Percentiles rank a stretch among this genome's conserved stretches.
phyloP scores from a whole-genome alignment of 2,888 invertebrate genomes.

The Drosophila emarginata region DNA sequence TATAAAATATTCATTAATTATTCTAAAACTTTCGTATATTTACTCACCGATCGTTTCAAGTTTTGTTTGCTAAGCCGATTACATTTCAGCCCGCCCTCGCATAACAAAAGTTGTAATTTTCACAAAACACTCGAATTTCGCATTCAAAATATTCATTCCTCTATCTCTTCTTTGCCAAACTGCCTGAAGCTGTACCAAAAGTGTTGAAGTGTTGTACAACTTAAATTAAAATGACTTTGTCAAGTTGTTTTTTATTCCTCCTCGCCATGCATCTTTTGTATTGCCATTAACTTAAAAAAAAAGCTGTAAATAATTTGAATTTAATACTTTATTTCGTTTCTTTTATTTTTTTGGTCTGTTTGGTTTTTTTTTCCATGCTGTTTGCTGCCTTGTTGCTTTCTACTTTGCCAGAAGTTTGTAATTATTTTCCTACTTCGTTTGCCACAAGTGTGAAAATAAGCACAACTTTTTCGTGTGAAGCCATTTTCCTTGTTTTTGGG shows the following conservation, averaged over 20 bases:
- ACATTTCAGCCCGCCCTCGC: too few species aligned
- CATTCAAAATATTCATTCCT: neutral
- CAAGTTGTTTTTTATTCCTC: constrained; percentile 44
- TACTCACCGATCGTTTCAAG: too few species aligned
- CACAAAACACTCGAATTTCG: neutral
- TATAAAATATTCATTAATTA: too few species aligned
- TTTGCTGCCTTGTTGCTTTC: constrained; percentile 16
- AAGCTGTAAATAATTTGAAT: constrained; percentile 35
- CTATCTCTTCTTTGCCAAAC: constrained; percentile 23
- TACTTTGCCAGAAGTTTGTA: constrained; percentile 63
- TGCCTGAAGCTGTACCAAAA: constrained; percentile 57
- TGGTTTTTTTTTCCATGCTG: constrained; percentile 19
- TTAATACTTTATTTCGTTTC: constrained; percentile 28
- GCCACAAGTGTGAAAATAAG: constrained; percentile 75
- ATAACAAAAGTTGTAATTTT: neutral
- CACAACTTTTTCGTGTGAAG: constrained; percentile 65
- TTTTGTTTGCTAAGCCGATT: neutral
- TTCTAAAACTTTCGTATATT: too few species aligned
- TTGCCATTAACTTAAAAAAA: constrained; percentile 6
- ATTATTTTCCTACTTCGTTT: constrained; percentile 69
- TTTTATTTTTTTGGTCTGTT: constrained; percentile 21
- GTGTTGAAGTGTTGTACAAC: constrained; percentile 77
- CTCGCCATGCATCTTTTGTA: constrained; percentile 20
- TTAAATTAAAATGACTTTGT: constrained; percentile 78
- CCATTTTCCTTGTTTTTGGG: constrained; percentile 59